Conservation (phyloP, 2,888 invertebrate species). For the Drosophila pseudotalamancana region DNA sequence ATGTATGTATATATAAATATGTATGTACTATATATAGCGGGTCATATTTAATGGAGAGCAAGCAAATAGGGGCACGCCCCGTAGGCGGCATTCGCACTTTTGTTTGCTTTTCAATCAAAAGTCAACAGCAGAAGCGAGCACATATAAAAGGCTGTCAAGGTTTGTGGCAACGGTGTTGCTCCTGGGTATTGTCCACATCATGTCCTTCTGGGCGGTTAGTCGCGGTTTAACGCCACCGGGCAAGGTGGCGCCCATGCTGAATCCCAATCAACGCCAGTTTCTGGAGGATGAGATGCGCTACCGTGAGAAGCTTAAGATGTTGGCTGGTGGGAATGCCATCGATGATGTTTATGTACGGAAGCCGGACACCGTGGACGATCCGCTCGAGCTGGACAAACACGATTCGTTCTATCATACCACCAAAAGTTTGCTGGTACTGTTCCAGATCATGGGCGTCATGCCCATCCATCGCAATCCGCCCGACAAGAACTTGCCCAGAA, state of each 20-base stretch:
- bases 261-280: conserved; percentile 84
- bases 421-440: conserved; percentile 88
- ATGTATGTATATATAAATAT: neutral
- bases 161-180: conserved; percentile 9
- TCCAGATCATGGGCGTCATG: conserved; percentile 91
- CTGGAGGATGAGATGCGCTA: conserved; percentile 83
- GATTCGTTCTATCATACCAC: conserved; percentile 90
- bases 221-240: conserved; percentile 65
- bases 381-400: conserved; percentile 87
- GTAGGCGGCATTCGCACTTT: conserved; percentile 54
- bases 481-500: conserved; percentile 85
- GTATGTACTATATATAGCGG: conserved; percentile 8
- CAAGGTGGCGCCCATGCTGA: conserved; percentile 82
- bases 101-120: conserved; percentile 77
- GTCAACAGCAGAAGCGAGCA: conserved; percentile 63
- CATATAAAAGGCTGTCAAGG: conserved; percentile 40
- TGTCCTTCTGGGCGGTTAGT: conserved; percentile 82
- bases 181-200: conserved; percentile 38
- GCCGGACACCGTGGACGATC: conserved; percentile 85
- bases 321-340: conserved; percentile 61
- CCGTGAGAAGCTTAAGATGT: conserved; percentile 77
- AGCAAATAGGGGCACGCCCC: conserved; percentile 58
- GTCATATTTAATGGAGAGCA: conserved; percentile 64
- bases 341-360: conserved; percentile 80
- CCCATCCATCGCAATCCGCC: conserved; percentile 88